Base-by-base conservation (phyloP, 2,888 invertebrate genomes). In the Amiota mariae region DNA sequence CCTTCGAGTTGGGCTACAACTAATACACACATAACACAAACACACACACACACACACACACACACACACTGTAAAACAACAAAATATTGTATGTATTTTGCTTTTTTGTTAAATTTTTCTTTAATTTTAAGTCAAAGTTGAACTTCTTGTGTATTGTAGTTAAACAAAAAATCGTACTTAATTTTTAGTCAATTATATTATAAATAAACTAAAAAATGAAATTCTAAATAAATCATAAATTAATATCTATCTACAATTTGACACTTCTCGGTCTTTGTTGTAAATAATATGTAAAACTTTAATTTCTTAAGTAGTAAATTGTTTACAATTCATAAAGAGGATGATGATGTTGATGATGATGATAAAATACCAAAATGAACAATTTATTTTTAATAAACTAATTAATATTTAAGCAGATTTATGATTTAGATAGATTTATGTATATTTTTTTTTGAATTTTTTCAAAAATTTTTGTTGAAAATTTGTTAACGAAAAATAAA, bases 381-480 rank as follows among this genome's bases (percentile, higher is more conserved):
- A 67, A 51, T n/a, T 24, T 51, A 67, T 51, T 49, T 49, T 51
- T 51, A 67, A 24, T 12, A 51, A 20, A 47, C 8, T 48, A 15
- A 51, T 15, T 67, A 67, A 24, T 8, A 51, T 48, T 67, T 51
- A 67, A 51, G 49, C 20, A 18, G 2, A 36, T 36, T 36, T 36
- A 63, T 9, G 2, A 36, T 36, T 36, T 36, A 63, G 12, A 67
- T 49, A 51, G 49, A 67, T 67, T 67, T 36, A 36, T 36, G 20
- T 48, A 66, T 66, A 66, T 67, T 67, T 67, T 67, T 67, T 67
- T 67, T 67, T 67, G 51, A 67, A 67, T 51, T 67, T 67, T 67
- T 67, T 54, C 20, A 24, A 67, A 51, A 36, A 51, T 51, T 36
- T 10, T 46, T 18, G 66, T 66, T 66, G 48, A 66, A 67, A 36